Percentiles rank a stretch among this genome's conserved stretches.
These are phyloP conservation scores for Alectoris magna DNA, from an alignment of 2,797 vertebrate species.

Conservation along the genomic window DNA sequence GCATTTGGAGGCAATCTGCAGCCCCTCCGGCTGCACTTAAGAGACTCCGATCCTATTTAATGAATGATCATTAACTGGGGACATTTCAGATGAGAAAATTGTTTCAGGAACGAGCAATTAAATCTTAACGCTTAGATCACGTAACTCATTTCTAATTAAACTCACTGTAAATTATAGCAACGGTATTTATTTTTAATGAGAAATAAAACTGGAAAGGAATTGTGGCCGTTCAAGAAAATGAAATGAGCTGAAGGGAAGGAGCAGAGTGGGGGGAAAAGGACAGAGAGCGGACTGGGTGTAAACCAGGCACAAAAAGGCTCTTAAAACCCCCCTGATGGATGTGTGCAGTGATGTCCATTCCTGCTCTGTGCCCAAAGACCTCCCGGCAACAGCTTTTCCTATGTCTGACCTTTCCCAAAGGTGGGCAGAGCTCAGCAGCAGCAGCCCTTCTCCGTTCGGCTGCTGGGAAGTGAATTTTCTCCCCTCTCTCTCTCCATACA, in stretches of 20 bases:
- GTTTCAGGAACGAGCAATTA: slow-evolving; percentile 77
- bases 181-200: slow-evolving; percentile 76
- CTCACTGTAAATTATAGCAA: slow-evolving; percentile 73
- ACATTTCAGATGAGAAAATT: slow-evolving; percentile 76
- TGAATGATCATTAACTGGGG: slow-evolving; percentile 75
- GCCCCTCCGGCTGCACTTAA: slow-evolving; percentile 10
- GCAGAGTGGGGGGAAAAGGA: background rate
- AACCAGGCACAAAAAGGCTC: background rate
- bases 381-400: slow-evolving; percentile 40
- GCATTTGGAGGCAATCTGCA: background rate
- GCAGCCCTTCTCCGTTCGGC: background rate
- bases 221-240: slow-evolving; percentile 37
- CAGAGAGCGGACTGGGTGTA: background rate
- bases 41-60: slow-evolving; percentile 59
- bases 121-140: slow-evolving; percentile 67
- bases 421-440: background rate
- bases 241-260: background rate
- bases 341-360: background rate
- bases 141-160: slow-evolving; percentile 78
- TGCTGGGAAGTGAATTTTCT: background rate
- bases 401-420: slow-evolving; percentile 43
- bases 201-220: slow-evolving; percentile 68
- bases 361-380: background rate
- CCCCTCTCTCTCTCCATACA: background rate
- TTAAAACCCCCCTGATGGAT: background rate